Conservation (phyloP, 2,113 vertebrate genomes). For the Aegypius monachus region DNA sequence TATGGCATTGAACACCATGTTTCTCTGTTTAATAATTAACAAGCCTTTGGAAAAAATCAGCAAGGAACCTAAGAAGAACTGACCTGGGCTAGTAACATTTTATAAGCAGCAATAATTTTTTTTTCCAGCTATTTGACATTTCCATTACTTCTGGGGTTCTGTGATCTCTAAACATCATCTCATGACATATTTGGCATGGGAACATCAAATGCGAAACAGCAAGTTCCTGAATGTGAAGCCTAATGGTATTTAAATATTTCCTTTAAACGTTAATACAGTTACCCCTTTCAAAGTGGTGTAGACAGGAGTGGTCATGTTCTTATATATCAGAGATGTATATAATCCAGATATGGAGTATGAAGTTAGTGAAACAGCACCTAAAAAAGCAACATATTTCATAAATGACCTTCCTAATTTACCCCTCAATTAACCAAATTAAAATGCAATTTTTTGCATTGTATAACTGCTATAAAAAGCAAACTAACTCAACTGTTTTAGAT, state of each 20-base stretch:
- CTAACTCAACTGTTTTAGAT: not conserved
- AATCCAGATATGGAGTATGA: slow-evolving; percentile 84
- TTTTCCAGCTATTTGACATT: slow-evolving; percentile 28
- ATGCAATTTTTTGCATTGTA: not conserved
- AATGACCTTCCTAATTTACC: not conserved
- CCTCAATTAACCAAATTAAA: not conserved
- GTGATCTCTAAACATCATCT: not conserved
- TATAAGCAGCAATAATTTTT: not conserved
- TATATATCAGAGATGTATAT: slow-evolving; percentile 93
- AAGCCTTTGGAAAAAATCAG: slow-evolving; percentile 4
- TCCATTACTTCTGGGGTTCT: slow-evolving; percentile 12
- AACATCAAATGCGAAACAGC: not conserved
- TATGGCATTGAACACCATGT: not conserved
- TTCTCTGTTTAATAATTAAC: slow-evolving; percentile 49
- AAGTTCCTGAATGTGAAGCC: slow-evolving; percentile 7
- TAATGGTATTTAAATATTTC: not conserved
- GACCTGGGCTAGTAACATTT: slow-evolving; percentile 5
- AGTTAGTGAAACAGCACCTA: slow-evolving; percentile 78
- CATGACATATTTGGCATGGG: not conserved
- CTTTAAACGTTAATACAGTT: slow-evolving; percentile 37
- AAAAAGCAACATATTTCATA: slow-evolving; percentile 31
- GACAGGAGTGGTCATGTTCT: slow-evolving; percentile 88
- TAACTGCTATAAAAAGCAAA: not conserved
- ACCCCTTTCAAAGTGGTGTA: slow-evolving; percentile 96
- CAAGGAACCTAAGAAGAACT: not conserved